phyloP scores from a whole-genome alignment of 2,888 invertebrate species.

The Drosophila picticornis region DNA sequence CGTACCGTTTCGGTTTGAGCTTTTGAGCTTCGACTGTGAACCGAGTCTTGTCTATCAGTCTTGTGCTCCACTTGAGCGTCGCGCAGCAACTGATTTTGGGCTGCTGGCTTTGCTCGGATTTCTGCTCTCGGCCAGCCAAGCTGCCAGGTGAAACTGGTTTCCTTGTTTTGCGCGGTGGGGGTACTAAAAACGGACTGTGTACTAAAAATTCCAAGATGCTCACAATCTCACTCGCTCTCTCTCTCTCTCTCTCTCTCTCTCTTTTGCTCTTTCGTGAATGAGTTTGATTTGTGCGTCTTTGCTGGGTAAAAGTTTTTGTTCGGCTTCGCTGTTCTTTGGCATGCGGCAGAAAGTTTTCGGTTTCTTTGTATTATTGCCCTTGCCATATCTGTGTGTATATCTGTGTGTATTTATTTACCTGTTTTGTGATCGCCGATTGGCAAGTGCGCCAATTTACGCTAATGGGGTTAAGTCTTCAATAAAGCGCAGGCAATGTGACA shows the following conservation, averaged over 20 bases:
- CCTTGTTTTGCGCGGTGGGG: neutral
- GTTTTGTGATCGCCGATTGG: constrained; percentile 75
- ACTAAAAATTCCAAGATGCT: constrained; percentile 67
- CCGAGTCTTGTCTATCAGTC: constrained; percentile 22
- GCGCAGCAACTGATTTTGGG: constrained; percentile 69
- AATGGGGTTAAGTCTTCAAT: constrained; percentile 81
- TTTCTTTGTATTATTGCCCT: constrained; percentile 53
- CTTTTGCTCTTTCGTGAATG: constrained; percentile 63
- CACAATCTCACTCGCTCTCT: constrained; percentile 9
- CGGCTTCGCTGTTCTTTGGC: constrained; percentile 60
- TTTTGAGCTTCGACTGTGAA: constrained; percentile 8
- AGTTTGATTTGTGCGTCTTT: constrained; percentile 63
- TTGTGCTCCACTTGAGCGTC: constrained; percentile 75
- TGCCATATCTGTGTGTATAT: constrained; percentile 26
- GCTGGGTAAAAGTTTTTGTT: constrained; percentile 74
- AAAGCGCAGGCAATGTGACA: constrained; percentile 70
- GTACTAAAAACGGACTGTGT: constrained; percentile 50
- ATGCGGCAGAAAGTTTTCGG: constrained; percentile 75
- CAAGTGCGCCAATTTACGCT: constrained; percentile 80
- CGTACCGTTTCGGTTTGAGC: constrained; percentile 31
- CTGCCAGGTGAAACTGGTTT: constrained; percentile 51
- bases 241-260: neutral
- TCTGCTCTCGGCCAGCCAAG: constrained; percentile 20
- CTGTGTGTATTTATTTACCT: constrained; percentile 55
- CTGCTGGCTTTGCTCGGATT: constrained; percentile 42